phyloP scores from a whole-genome alignment of 2,888 invertebrate species.

The Smittia sp. region DNA sequence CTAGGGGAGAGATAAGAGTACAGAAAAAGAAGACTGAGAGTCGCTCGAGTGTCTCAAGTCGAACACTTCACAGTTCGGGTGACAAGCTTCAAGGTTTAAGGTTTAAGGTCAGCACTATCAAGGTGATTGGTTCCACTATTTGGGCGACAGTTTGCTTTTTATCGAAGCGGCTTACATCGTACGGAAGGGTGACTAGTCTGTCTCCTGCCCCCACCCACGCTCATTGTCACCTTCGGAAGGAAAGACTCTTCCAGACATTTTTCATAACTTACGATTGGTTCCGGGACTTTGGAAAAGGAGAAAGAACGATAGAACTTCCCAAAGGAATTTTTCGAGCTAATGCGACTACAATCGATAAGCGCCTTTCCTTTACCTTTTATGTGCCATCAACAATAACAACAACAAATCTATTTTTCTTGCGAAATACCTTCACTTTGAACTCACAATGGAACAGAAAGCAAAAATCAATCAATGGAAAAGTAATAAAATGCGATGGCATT shows the following conservation, averaged over 20 bases:
- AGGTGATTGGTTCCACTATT: too few relatives aligned
- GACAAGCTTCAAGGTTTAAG: too few relatives aligned
- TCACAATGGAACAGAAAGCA: conserved; percentile 3
- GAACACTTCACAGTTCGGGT: too few relatives aligned
- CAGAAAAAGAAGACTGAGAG: too few relatives aligned
- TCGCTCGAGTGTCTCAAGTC: too few relatives aligned
- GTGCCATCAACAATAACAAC: conserved; percentile 2
- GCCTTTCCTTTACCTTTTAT: conserved; percentile 1
- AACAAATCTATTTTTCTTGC: conserved; percentile 24
- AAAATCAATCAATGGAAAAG: conserved; percentile 38
- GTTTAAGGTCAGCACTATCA: too few relatives aligned
- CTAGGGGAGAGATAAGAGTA: neutral
- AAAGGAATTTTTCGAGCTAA: neutral
- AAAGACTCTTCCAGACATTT: neutral
- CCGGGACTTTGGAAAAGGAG: neutral
- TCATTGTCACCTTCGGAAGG: neutral
- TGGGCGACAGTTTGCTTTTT: too few relatives aligned
- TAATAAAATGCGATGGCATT: conserved; percentile 28
- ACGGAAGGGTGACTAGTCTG: too few relatives aligned
- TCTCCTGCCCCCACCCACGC: too few relatives aligned
- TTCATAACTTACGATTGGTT: conserved; percentile 5
- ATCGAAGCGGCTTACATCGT: too few relatives aligned
- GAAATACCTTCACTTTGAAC: conserved; percentile 15
- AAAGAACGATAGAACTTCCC: neutral
- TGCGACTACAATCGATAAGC: conserved; percentile 31